Evolutionary conservation across 1,140 invertebrate genomes (phyloP), one percentile per base, ranked within the genome.

Genomic region (Apis cerana): DNA sequence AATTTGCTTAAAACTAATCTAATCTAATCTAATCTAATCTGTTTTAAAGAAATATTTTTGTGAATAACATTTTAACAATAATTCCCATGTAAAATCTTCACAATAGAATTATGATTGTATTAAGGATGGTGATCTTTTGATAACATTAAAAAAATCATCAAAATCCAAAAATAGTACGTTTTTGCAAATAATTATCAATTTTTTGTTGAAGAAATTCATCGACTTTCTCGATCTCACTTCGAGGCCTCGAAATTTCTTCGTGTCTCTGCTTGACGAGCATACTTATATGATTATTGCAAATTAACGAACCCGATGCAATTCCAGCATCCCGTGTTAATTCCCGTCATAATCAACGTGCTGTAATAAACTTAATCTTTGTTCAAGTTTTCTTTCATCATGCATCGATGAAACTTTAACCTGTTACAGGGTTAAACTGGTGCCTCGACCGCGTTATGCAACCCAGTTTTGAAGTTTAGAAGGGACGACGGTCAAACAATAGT

Each of bases 401-500:
- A 27, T 9, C n/a, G 23, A 75, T 75, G 65, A 76, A 62, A 69
- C 68, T 82, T 61, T 19, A 81, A 10, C 74, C 65, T 54, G 76
- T n/a, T 9, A 11, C 48, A 70, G 64, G 62, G 52, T 15, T 56
- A 50, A 54, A 21, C 67, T 27, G 52, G 43, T 58, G 54, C 17
- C 61, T 54, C 62, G 50, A 15, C 58, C 61, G 61, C 72, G 79
- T 89, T 89, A 89, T 84, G 88, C 85, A 89, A 89, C 79, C 85
- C 80, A 80, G 83, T 85, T 87, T 87, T 68, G 65, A 82, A 83
- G 80, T 87, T 85, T 65, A 82, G 64, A 64, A 85, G 85, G 88
- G 87, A 85, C 81, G 85, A 80, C 80, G 75, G 78, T 87, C 76
- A 84, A 82, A 88, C 87, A 89, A 89, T 89, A 52, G 77, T 88